Evolutionary conservation across 2,797 vertebrate species (phyloP).

Genomic region (Numenius phaeopus): DNA sequence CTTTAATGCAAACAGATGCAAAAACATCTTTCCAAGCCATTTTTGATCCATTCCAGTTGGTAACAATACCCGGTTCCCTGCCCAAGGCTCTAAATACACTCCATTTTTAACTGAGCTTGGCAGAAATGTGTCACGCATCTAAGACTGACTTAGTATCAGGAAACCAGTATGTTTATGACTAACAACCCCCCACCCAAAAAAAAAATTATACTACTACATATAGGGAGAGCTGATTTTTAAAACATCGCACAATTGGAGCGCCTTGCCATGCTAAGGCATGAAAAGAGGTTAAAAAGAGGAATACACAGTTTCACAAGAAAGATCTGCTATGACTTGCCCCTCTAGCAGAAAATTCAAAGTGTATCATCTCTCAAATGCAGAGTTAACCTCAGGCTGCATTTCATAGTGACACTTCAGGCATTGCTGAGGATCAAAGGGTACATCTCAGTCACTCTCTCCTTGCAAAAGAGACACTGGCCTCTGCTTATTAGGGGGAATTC

Average conservation of each 20-base stretch:
- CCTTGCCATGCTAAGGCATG: background rate
- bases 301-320: background rate
- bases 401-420: background rate
- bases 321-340: background rate
- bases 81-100: background rate
- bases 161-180: background rate
- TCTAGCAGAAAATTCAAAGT: background rate
- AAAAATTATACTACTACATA: background rate
- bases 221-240: background rate
- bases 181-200: background rate
- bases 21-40: background rate
- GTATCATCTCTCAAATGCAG: background rate
- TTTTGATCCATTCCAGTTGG: background rate
- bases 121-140: background rate
- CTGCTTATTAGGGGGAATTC: background rate
- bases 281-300: background rate
- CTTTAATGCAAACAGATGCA: background rate
- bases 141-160: background rate
- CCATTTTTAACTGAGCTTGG: background rate
- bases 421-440: background rate
- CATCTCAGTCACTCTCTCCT: background rate
- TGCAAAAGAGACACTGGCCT: background rate
- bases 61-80: background rate
- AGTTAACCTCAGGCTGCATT: background rate
- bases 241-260: accelerated